Conservation (phyloP, 2,888 invertebrate genomes). For the Drosophila anceps region DNA sequence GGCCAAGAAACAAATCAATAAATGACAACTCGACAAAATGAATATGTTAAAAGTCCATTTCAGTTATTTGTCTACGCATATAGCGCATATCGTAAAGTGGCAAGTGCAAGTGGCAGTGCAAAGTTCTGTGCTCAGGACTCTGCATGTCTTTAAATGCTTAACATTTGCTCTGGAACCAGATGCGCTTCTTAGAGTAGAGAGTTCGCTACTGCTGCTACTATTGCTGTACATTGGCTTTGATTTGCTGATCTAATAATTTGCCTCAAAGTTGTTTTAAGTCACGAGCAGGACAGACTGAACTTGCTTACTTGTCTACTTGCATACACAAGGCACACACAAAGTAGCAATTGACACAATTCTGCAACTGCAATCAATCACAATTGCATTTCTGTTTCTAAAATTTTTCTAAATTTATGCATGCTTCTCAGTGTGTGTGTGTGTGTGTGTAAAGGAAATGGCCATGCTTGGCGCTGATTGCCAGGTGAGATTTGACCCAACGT, state of each 20-base stretch:
- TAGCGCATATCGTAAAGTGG: background rate
- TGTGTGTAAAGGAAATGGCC: background rate
- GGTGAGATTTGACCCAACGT: background rate
- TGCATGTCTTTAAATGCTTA: background rate
- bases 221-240: background rate
- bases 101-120: constrained; percentile 3
- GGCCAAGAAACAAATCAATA: constrained; percentile 26
- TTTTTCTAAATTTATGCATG: constrained; percentile 8
- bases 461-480: background rate
- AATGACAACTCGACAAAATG: constrained; percentile 27
- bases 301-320: background rate
- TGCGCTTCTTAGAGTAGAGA: background rate
- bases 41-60: constrained; percentile 3
- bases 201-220: background rate
- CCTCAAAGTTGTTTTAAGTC: background rate
- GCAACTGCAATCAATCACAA: constrained; percentile 4
- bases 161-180: background rate
- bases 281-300: background rate
- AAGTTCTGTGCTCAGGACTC: background rate
- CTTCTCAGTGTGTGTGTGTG: background rate
- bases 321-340: background rate
- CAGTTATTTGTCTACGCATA: constrained; percentile 14
- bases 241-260: constrained; percentile 6
- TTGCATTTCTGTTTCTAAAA: constrained; percentile 1
- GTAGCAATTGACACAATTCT: background rate